Conservation (phyloP, 37 sponge, comb jelly and placozoan species). For the Amphimedon queenslandica region DNA sequence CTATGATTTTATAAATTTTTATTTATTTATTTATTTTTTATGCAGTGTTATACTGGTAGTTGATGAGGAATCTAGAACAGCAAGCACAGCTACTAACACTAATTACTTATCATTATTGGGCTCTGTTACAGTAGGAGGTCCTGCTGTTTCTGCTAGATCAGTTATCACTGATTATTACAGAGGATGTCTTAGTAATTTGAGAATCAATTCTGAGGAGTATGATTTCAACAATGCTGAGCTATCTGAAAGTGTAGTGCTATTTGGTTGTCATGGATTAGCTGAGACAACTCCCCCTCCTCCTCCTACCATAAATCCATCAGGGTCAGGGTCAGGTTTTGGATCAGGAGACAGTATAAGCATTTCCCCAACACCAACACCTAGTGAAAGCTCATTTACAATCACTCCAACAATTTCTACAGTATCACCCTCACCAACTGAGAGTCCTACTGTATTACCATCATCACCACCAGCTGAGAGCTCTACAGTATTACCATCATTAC, state of each 20-base stretch:
- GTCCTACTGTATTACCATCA: not conserved
- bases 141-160: not conserved
- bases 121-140: conserved; percentile 21
- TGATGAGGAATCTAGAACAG: conserved; percentile 11
- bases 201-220: conserved; percentile 29
- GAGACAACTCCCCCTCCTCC: not conserved
- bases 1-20: no score
- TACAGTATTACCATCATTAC: not conserved
- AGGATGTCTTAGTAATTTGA: conserved; percentile 43
- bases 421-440: not conserved
- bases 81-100: not conserved
- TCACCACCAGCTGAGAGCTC: not conserved
- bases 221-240: conserved; percentile 34
- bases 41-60: conserved; percentile 26
- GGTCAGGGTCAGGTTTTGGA: not conserved
- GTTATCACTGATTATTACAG: conserved; percentile 29
- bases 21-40: not conserved
- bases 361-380: not conserved
- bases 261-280: conserved; percentile 38
- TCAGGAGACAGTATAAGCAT: not conserved
- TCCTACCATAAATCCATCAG: not conserved
- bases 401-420: not conserved
- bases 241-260: conserved; percentile 40
- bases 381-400: not conserved
- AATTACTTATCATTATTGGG: not conserved